Conservation (phyloP, 1,140 invertebrate genomes). For the Meloidogyne exigua region DNA sequence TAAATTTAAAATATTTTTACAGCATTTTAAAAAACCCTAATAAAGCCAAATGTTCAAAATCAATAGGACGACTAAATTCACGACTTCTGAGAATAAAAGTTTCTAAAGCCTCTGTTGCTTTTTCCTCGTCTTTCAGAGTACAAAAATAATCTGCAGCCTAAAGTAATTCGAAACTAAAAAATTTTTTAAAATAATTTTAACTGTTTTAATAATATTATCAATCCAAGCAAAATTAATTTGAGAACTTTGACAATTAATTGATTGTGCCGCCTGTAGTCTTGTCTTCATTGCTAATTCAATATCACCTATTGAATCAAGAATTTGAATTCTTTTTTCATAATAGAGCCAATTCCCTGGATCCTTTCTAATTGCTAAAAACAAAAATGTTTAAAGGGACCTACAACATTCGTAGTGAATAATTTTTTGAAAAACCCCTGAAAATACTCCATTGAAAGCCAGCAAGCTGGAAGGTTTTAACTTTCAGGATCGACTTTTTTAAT, state of each 20-base stretch:
- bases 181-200: constrained; percentile 26
- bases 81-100: constrained; percentile 51
- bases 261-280: constrained; percentile 52
- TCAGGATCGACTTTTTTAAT: too few species aligned
- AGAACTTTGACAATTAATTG: constrained; percentile 44
- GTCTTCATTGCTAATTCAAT: constrained; percentile 54
- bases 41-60: constrained; percentile 43
- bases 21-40: constrained; percentile 25
- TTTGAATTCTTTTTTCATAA: constrained; percentile 59
- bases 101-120: constrained; percentile 55
- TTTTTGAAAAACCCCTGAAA: too few species aligned
- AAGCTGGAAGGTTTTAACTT: too few species aligned
- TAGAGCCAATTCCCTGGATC: constrained; percentile 57
- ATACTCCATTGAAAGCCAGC: too few species aligned
- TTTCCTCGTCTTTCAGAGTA: constrained; percentile 56
- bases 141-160: constrained; percentile 59
- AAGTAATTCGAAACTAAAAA: neutral
- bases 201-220: constrained; percentile 52
- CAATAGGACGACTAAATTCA: constrained; percentile 45
- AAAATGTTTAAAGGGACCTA: too few species aligned
- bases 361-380: constrained; percentile 43
- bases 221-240: constrained; percentile 53
- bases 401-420: too few species aligned
- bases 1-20: too few species aligned
- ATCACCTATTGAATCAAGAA: constrained; percentile 50